These are phyloP conservation scores for Cepaea hortensis DNA, from an alignment of 2,888 invertebrate genomes.

Conservation along the genomic window DNA sequence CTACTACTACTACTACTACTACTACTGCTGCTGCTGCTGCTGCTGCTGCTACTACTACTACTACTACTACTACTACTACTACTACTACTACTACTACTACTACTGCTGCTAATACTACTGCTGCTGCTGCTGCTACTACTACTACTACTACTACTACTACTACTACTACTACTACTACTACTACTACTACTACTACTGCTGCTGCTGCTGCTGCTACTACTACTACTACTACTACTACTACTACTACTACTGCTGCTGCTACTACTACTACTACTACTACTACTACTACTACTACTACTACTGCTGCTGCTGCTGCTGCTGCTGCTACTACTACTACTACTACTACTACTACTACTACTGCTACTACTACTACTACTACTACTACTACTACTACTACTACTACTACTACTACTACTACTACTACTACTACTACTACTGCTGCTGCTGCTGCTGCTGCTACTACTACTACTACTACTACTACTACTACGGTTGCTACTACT, in stretches of 20 bases:
- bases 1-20: neutral
- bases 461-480: neutral
- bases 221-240: neutral
- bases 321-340: neutral
- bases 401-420: neutral
- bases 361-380: neutral
- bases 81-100: neutral
- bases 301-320: neutral
- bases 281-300: neutral
- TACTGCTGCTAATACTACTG: neutral
- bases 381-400: neutral
- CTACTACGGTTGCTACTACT: neutral
- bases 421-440: neutral
- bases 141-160: neutral
- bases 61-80: neutral
- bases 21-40: neutral
- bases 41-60: neutral
- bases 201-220: neutral
- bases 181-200: neutral
- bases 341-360: conserved; percentile 10
- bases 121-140: neutral
- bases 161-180: neutral
- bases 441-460: neutral
- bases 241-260: neutral
- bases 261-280: neutral